These are phyloP conservation scores for Cylas formicarius DNA, from an alignment of 1,140 invertebrate species.

Conservation along the genomic window DNA sequence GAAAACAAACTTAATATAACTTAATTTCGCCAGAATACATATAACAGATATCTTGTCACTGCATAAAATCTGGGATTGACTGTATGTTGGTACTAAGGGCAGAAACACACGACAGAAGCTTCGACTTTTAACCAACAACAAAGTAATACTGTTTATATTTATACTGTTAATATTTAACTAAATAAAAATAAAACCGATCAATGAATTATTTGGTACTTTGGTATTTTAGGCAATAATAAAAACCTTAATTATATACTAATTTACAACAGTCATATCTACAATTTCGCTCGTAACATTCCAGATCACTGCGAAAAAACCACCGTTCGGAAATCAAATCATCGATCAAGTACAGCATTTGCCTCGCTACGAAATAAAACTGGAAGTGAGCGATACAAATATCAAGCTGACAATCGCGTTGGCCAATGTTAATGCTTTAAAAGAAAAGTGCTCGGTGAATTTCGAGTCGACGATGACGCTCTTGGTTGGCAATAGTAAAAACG, in stretches of 20 bases:
- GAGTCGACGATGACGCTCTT: constrained; percentile 30
- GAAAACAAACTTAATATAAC: no score
- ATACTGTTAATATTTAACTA: no score
- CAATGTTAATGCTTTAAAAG: constrained; percentile 22
- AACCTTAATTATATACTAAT: neutral
- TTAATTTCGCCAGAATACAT: no score
- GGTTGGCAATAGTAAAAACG: constrained; percentile 31
- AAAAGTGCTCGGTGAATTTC: constrained; percentile 23
- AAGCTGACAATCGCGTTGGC: constrained; percentile 22
- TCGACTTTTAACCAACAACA: no score
- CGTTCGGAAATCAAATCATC: constrained; percentile 31
- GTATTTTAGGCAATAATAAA: no score
- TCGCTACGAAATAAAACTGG: constrained; percentile 25
- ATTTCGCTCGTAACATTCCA: constrained; percentile 16
- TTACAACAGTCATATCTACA: neutral
- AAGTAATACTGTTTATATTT: no score
- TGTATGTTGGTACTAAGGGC: no score
- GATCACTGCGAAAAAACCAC: constrained; percentile 33
- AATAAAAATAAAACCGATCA: no score
- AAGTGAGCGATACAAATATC: constrained; percentile 10
- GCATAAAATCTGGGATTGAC: no score
- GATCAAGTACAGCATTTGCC: constrained; percentile 30
- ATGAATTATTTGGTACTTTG: no score
- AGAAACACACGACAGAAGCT: no score
- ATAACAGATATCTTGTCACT: no score